phyloP scores from a whole-genome alignment of 2,888 invertebrate genomes.

The Pandemis corylana region DNA sequence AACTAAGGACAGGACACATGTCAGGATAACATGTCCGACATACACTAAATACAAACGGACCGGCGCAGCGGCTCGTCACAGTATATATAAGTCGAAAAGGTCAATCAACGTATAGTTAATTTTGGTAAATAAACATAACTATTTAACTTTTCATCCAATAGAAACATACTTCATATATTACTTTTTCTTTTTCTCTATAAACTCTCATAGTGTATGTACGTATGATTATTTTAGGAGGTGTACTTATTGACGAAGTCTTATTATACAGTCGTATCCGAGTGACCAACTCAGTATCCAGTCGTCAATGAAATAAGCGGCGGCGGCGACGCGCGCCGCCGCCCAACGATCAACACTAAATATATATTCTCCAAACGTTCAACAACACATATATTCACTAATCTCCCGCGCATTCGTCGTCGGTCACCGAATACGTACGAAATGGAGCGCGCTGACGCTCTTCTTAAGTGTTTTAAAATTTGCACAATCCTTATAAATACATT shows the following conservation, averaged over 20 bases:
- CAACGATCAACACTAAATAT: constrained; percentile 80
- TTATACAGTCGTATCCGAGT: constrained; percentile 76
- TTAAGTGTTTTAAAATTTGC: constrained; percentile 57
- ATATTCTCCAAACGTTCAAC: constrained; percentile 83
- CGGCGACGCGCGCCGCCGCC: constrained; percentile 50
- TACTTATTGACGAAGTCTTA: constrained; percentile 75
- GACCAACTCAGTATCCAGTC: constrained; percentile 80
- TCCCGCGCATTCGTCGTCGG: constrained; percentile 74
- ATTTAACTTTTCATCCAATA: constrained; percentile 78
- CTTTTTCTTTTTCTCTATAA: constrained; percentile 68
- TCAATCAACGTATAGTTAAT: constrained; percentile 72
- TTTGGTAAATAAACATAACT: constrained; percentile 81
- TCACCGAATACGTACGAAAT: constrained; percentile 73
- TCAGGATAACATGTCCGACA: constrained; percentile 74
- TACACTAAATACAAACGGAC: constrained; percentile 76
- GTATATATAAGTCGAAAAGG: constrained; percentile 65
- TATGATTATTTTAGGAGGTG: constrained; percentile 76
- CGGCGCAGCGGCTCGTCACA: constrained; percentile 56
- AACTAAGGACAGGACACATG: constrained; percentile 75
- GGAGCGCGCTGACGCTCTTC: constrained; percentile 51
- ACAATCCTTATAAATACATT: constrained; percentile 62
- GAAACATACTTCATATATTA: constrained; percentile 82
- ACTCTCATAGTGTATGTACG: constrained; percentile 75
- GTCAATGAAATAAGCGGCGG: constrained; percentile 67
- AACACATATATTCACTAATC: constrained; percentile 84